Percentiles rank a stretch among this genome's conserved stretches.
Conservation (phyloP, 2,888 invertebrate species). For the Meiosimyza decipiens region DNA sequence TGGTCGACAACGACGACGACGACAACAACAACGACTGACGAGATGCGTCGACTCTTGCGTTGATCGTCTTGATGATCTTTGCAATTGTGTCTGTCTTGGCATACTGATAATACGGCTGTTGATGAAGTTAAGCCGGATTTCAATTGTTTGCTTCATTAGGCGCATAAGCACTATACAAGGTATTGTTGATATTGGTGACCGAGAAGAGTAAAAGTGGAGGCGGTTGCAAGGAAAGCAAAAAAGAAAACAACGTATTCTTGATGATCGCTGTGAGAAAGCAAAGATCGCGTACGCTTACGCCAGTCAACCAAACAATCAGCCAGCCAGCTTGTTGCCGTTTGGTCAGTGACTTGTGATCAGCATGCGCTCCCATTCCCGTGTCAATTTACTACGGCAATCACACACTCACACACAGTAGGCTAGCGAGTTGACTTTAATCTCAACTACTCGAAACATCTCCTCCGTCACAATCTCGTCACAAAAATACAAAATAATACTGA, state of each 20-base stretch:
- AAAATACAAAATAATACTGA: neutral
- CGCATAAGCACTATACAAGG: neutral
- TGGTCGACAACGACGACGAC: neutral
- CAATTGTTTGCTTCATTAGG: slow-evolving; percentile 31
- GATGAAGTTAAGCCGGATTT: slow-evolving; percentile 24
- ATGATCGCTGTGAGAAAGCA: slow-evolving; percentile 23
- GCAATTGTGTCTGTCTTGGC: neutral
- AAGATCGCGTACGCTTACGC: slow-evolving; percentile 12
- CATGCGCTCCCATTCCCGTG: slow-evolving; percentile 33
- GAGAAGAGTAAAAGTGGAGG: slow-evolving; percentile 1
- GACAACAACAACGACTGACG: neutral
- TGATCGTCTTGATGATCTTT: neutral
- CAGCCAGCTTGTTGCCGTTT: neutral
- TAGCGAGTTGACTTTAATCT: slow-evolving; percentile 29
- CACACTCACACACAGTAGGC: no score
- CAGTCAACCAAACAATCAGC: no score
- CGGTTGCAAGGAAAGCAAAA: neutral
- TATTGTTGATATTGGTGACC: neutral
- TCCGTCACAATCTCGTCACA: neutral
- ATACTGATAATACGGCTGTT: neutral
- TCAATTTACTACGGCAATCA: slow-evolving; percentile 21
- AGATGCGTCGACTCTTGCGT: neutral
- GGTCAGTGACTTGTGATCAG: slow-evolving; percentile 18
- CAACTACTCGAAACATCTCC: slow-evolving; percentile 10
- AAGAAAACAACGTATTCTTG: neutral